These are phyloP conservation scores for Pseudomyrmex sp. DNA, from an alignment of 1,140 invertebrate genomes.

Conservation along the genomic window DNA sequence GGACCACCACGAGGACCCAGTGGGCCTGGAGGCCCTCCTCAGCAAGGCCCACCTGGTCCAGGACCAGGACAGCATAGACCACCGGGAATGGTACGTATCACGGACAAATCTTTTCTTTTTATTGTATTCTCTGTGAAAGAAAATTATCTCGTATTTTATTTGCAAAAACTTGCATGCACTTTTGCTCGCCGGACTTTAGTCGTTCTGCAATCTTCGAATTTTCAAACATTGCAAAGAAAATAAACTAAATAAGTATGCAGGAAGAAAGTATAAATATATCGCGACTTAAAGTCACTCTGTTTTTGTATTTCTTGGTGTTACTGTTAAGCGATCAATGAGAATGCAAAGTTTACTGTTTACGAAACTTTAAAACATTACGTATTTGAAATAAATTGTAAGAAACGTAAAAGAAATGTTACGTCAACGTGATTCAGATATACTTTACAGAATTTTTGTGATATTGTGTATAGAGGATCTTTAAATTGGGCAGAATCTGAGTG, in stretches of 20 bases:
- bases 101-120: not conserved
- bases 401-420: not conserved
- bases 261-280: too few relatives aligned
- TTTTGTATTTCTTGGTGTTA: too few relatives aligned
- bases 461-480: not conserved
- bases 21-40: conserved; percentile 84
- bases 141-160: not conserved
- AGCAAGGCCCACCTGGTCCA: conserved; percentile 86
- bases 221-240: too few relatives aligned
- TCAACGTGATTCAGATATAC: not conserved
- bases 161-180: not conserved
- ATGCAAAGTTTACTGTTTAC: too few relatives aligned
- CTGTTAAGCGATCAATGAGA: too few relatives aligned
- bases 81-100: conserved; percentile 88
- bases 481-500: conserved; percentile 30
- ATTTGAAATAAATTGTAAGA: too few relatives aligned
- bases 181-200: too few relatives aligned
- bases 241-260: too few relatives aligned
- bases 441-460: not conserved
- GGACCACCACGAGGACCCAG: conserved; percentile 84
- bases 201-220: too few relatives aligned
- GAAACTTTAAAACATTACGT: too few relatives aligned
- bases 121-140: not conserved
- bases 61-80: conserved; percentile 88
- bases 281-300: too few relatives aligned